These are phyloP conservation scores for Scaptomyza reducta DNA, from an alignment of 2,888 invertebrate genomes.

Conservation along the genomic window DNA sequence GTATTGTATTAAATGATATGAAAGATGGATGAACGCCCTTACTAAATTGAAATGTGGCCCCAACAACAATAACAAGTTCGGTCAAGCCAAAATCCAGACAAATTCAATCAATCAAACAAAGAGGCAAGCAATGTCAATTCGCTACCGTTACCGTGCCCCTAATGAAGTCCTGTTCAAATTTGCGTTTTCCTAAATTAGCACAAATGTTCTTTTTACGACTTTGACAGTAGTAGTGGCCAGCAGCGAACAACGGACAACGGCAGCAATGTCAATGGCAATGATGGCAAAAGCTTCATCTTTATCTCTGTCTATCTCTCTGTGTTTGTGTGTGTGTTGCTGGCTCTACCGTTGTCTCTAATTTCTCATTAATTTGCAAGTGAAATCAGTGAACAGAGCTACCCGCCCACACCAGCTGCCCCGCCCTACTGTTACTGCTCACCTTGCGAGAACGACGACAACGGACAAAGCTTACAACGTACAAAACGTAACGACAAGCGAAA, in stretches of 20 bases:
- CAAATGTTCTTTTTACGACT: constrained; percentile 81
- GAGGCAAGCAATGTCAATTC: constrained; percentile 64
- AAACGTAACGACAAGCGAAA: constrained; percentile 63
- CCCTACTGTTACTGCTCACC: neutral
- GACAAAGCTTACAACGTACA: constrained; percentile 47
- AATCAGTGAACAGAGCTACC: constrained; percentile 74
- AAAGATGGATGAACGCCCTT: constrained; percentile 10
- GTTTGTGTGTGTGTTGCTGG: constrained; percentile 56
- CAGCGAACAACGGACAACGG: constrained; percentile 22
- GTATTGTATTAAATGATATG: constrained; percentile 43
- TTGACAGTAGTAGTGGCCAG: constrained; percentile 48
- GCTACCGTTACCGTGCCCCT: constrained; percentile 64
- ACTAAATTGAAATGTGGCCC: constrained; percentile 12
- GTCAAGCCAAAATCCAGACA: constrained; percentile 45
- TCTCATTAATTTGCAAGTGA: constrained; percentile 84
- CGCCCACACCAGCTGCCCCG: neutral
- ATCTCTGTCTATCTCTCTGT: constrained; percentile 52
- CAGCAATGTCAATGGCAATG: constrained; percentile 26
- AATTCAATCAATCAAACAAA: constrained; percentile 80
- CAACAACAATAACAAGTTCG: constrained; percentile 1
- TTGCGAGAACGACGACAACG: constrained; percentile 60
- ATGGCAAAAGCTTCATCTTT: constrained; percentile 14
- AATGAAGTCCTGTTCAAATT: constrained; percentile 81
- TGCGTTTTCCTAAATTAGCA: constrained; percentile 80
- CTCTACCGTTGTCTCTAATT: constrained; percentile 78